Base-by-base conservation (phyloP, 2,797 vertebrate species). In the Chiroxiphia lanceolata region DNA sequence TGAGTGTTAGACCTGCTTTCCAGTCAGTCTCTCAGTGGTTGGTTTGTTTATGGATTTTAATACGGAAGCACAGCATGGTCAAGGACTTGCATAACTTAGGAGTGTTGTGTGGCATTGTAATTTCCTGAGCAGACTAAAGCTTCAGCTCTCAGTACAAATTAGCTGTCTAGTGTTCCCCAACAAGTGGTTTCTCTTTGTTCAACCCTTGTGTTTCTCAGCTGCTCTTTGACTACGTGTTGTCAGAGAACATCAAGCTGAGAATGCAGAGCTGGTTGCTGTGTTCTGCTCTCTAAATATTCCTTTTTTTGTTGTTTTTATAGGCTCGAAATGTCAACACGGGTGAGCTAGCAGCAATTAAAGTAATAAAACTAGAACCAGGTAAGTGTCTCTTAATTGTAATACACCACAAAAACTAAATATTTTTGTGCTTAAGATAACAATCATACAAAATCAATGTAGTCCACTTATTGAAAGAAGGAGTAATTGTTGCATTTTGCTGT, bases 351-450 rank as follows among this genome's bases (percentile, higher is more conserved):
- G 99, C 99, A 93, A 99, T 99, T 98, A 99, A 99, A 99, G 99
- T 99, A 98, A 99, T 99, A 98, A 99, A 99, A 97, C 98, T 99
- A 98, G 99, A 99, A 98, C 99, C 99, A 96, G 99, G 99, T 99
- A 98, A 99, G 97, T 84, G 23, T 85, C 90, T 92, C 57, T 81
- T 53, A 65, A 56, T 23, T 74, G 63, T 50, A 79, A 29, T 38
- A 60, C 36, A 48, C 21, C 19, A 20, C 1, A 9, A 25, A 94
- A 88, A 31, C 1, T 0, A 78, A 88, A 29, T 63, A 33, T 56
- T 92, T 74, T 88, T n/a, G 18, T 21, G 14, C 15, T 77, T 82
- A 56, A 93, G 31, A n/a, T 78, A 34, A 26, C 10, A 67, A 10
- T 45, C 56, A 25, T 54, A 20, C 27, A 72, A 71, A 85, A 75